These are phyloP conservation scores for Corythucha ciliata DNA, from an alignment of 2,888 invertebrate species.

Conservation along the genomic window DNA sequence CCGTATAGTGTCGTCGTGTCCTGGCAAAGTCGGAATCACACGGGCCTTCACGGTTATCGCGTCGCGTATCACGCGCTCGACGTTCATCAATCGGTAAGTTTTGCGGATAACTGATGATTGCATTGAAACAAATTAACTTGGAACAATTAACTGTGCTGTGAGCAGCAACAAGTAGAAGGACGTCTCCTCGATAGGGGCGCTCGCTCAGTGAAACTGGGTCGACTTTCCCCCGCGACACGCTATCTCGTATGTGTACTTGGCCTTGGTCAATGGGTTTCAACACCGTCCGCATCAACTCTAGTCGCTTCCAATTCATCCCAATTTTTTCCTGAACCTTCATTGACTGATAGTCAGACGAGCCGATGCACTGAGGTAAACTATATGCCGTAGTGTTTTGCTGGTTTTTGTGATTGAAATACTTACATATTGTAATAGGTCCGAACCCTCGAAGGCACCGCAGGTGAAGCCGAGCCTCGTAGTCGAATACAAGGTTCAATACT, in stretches of 20 bases:
- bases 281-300: slow-evolving; percentile 39
- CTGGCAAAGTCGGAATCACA: slow-evolving; percentile 83
- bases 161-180: slow-evolving; percentile 64
- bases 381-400: background rate
- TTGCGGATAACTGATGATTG: too few relatives aligned
- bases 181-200: slow-evolving; percentile 63
- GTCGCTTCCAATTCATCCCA: slow-evolving; percentile 12
- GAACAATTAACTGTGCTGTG: background rate
- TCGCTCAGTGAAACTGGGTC: slow-evolving; percentile 62
- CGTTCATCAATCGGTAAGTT: slow-evolving; percentile 40
- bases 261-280: slow-evolving; percentile 57
- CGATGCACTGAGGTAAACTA: slow-evolving; percentile 38
- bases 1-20: slow-evolving; percentile 77
- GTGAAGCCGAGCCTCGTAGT: slow-evolving; percentile 45
- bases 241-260: slow-evolving; percentile 83
- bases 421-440: slow-evolving; percentile 38
- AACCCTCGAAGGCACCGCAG: slow-evolving; percentile 44
- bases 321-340: slow-evolving; percentile 36
- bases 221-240: slow-evolving; percentile 66
- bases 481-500: slow-evolving; percentile 50
- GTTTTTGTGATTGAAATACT: too few relatives aligned
- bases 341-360: slow-evolving; percentile 45
- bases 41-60: slow-evolving; percentile 73
- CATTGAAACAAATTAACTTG: background rate
- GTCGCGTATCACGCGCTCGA: slow-evolving; percentile 70